Conservation (phyloP, 1,140 invertebrate species). For the Propsilocerus akamusi region DNA sequence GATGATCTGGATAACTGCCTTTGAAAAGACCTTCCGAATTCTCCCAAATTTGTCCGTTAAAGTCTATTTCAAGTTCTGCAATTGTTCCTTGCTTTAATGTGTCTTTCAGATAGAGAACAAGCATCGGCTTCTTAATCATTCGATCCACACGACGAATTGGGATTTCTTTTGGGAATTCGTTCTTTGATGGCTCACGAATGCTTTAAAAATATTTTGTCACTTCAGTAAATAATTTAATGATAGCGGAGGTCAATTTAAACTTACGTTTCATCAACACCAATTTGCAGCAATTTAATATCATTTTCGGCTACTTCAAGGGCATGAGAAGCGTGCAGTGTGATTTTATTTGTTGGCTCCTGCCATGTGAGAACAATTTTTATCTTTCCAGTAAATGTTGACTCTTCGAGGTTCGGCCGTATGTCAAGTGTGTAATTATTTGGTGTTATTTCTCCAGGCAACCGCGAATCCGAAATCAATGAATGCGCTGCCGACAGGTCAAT, state of each 20-base stretch:
- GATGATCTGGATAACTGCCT: constrained; percentile 31
- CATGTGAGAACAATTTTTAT: constrained; percentile 40
- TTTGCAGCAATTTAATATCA: constrained; percentile 16
- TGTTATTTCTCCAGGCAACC: constrained; percentile 32
- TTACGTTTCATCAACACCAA: constrained; percentile 19
- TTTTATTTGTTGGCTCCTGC: constrained; percentile 30
- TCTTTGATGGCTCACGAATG: background rate
- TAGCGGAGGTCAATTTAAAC: constrained; percentile 2
- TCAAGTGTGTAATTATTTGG: constrained; percentile 39
- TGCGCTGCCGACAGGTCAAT: constrained; percentile 39
- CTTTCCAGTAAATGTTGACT: constrained; percentile 35
- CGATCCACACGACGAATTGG: constrained; percentile 15
- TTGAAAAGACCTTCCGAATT: constrained; percentile 39
- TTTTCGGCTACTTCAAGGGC: constrained; percentile 31
- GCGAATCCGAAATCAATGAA: constrained; percentile 31
- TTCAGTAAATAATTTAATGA: background rate
- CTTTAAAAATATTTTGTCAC: background rate
- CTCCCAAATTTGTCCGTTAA: constrained; percentile 33
- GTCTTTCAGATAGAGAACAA: constrained; percentile 30
- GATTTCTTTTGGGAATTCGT: constrained; percentile 4
- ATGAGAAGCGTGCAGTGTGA: constrained; percentile 38
- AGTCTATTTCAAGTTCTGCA: constrained; percentile 34
- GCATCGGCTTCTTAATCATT: constrained; percentile 31
- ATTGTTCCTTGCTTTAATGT: constrained; percentile 26
- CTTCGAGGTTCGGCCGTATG: constrained; percentile 34